These are phyloP conservation scores for Acanthurus tractus DNA, from an alignment of 2,797 vertebrate genomes.

Conservation along the genomic window DNA sequence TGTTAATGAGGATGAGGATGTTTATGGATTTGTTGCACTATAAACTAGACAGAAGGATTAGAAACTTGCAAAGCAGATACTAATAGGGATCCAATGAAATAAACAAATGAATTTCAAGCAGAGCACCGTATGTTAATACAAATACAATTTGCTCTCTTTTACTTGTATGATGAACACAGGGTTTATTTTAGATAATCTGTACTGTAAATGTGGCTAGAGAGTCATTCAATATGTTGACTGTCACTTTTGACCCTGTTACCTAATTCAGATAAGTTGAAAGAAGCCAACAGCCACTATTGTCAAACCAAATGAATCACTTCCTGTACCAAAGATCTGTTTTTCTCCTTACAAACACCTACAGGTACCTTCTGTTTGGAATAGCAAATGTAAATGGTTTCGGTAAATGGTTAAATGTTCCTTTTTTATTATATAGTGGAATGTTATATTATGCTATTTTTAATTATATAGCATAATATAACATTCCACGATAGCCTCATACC, in stretches of 20 bases:
- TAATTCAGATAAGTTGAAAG: neutral
- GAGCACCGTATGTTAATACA: neutral
- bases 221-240: neutral
- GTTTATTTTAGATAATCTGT: neutral
- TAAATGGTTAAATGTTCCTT: neutral
- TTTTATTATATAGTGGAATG: neutral
- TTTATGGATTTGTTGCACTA: neutral
- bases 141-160: neutral
- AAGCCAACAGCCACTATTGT: neutral
- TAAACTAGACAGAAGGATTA: slow-evolving; percentile 1
- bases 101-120: neutral
- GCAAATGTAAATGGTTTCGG: neutral
- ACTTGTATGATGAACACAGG: neutral
- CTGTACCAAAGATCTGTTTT: neutral
- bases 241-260: neutral
- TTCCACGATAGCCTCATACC: slow-evolving; percentile 15
- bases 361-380: neutral
- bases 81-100: slow-evolving; percentile 1
- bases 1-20: slow-evolving; percentile 15
- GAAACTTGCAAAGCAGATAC: slow-evolving; percentile 7
- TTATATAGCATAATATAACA: slow-evolving; percentile 13
- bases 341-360: neutral
- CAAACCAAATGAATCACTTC: neutral
- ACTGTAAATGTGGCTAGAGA: neutral
- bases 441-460: too few relatives aligned